phyloP scores from a whole-genome alignment of 2,888 invertebrate genomes.

The Drosophila greeni region DNA sequence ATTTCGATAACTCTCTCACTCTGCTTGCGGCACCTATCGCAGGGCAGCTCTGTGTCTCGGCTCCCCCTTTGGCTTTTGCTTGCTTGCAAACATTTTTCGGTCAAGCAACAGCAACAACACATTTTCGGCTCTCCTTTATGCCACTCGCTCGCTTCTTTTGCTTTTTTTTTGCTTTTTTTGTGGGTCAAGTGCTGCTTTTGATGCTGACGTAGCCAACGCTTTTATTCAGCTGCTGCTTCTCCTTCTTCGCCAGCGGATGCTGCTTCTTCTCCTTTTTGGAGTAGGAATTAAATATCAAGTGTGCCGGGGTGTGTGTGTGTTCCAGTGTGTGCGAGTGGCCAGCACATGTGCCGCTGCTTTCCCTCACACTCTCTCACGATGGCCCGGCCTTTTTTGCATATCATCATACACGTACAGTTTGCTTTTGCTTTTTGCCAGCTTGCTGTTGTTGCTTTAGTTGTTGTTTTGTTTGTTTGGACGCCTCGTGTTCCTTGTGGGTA shows the following conservation, averaged over 20 bases:
- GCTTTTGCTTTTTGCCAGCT: slow-evolving; percentile 56
- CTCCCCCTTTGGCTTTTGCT: slow-evolving; percentile 52
- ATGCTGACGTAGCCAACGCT: slow-evolving; percentile 64
- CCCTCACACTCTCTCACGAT: slow-evolving; percentile 34
- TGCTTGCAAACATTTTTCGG: slow-evolving; percentile 59
- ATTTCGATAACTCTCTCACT: slow-evolving; percentile 16
- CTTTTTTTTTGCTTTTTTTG: slow-evolving; percentile 22
- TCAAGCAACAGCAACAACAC: slow-evolving; percentile 39
- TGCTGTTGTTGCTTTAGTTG: slow-evolving; percentile 23
- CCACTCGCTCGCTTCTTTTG: slow-evolving; percentile 11
- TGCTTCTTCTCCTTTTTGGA: slow-evolving; percentile 51
- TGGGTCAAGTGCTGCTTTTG: slow-evolving; percentile 69
- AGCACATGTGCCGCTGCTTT: slow-evolving; percentile 39
- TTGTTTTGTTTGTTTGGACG: slow-evolving; percentile 59
- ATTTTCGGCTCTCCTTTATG: slow-evolving; percentile 34
- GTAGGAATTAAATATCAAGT: slow-evolving; percentile 67
- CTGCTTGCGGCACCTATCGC: slow-evolving; percentile 12
- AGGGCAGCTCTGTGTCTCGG: not conserved
- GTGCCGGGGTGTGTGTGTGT: slow-evolving; percentile 18
- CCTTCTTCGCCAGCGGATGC: slow-evolving; percentile 15
- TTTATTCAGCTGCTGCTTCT: slow-evolving; percentile 37
- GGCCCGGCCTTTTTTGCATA: slow-evolving; percentile 55
- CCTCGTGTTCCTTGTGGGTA: slow-evolving; percentile 29
- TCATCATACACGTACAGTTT: slow-evolving; percentile 70
- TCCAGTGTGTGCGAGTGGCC: slow-evolving; percentile 30